Conservation (phyloP, 35 echinoderm and acorn worm genomes). For the Apostichopus japonicus region DNA sequence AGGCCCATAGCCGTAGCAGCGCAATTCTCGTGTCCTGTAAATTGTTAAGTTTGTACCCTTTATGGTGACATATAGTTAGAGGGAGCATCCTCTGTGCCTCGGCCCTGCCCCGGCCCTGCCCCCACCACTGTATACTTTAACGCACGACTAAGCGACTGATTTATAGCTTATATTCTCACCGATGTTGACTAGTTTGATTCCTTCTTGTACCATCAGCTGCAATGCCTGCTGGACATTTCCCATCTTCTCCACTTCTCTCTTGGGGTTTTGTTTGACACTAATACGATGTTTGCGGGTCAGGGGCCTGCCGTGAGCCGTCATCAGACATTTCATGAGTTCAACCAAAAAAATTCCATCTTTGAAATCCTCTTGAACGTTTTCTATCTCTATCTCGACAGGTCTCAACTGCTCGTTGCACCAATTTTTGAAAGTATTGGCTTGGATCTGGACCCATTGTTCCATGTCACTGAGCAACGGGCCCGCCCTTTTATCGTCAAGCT, state of each 20-base stretch:
- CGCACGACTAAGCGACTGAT: too few species aligned
- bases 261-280: conserved; percentile 78
- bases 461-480: conserved; percentile 27
- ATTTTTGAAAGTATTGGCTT: conserved; percentile 94
- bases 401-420: conserved; percentile 95
- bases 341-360: conserved; percentile 82
- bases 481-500: background rate
- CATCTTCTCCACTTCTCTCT: conserved; percentile 86
- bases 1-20: too few species aligned
- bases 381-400: conserved; percentile 57
- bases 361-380: conserved; percentile 74
- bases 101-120: too few species aligned
- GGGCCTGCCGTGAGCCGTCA: conserved; percentile 51
- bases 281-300: conserved; percentile 66
- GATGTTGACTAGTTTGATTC: conserved; percentile 89
- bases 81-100: too few species aligned
- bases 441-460: conserved; percentile 85
- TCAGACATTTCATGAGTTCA: conserved; percentile 70
- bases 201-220: conserved; percentile 72
- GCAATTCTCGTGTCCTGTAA: too few species aligned
- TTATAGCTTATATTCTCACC: conserved; percentile 58
- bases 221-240: conserved; percentile 83
- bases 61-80: too few species aligned
- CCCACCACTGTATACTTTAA: too few species aligned
- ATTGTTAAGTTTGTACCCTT: too few species aligned